phyloP scores from a whole-genome alignment of 2,888 invertebrate species.

The Machimus atricapillus region DNA sequence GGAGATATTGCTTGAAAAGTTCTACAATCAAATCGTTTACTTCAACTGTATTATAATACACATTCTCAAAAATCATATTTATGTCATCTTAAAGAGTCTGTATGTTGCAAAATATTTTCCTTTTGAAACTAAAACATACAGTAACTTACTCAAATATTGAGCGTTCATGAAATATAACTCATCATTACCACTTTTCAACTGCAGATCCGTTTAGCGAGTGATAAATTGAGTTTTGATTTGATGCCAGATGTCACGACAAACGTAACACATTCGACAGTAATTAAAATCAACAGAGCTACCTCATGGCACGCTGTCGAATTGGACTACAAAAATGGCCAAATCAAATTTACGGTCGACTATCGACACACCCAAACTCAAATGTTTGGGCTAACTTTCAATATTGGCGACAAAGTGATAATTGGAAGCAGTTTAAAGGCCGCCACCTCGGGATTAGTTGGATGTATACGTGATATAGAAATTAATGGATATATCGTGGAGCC shows the following conservation, averaged over 20 bases:
- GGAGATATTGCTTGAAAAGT: too few species aligned
- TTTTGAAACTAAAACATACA: neutral
- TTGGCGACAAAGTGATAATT: conserved; percentile 76
- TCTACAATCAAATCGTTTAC: too few species aligned
- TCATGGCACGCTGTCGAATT: conserved; percentile 86
- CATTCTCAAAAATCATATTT: neutral
- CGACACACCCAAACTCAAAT: conserved; percentile 74
- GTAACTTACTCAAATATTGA: neutral
- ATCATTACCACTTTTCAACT: neutral
- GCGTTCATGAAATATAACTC: neutral
- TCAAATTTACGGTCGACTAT: conserved; percentile 78
- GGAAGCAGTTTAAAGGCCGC: conserved; percentile 80
- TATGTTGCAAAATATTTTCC: neutral
- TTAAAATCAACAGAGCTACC: conserved; percentile 80
- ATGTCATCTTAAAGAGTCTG: neutral
- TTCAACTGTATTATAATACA: neutral
- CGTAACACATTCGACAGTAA: conserved; percentile 78
- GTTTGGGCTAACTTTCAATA: conserved; percentile 71
- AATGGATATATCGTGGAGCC: conserved; percentile 84
- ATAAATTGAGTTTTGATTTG: conserved; percentile 84
- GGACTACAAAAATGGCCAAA: conserved; percentile 76
- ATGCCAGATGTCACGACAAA: conserved; percentile 78
- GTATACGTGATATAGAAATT: conserved; percentile 87
- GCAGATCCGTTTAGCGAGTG: conserved; percentile 80
- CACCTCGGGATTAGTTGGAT: conserved; percentile 84